These are phyloP conservation scores for Eleutherodactylus coqui DNA, from an alignment of 2,797 vertebrate genomes.

Conservation along the genomic window DNA sequence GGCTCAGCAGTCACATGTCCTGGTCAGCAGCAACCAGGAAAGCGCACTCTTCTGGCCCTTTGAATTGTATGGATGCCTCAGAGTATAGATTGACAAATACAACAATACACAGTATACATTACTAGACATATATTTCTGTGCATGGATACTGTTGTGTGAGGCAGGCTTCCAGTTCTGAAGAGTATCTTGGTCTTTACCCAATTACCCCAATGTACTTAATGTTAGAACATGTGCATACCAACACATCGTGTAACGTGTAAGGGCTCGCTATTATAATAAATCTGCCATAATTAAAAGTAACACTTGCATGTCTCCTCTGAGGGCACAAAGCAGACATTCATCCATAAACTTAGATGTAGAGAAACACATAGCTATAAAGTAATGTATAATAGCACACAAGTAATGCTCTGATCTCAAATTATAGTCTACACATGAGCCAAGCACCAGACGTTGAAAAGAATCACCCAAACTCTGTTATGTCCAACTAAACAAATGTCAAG, in stretches of 20 bases:
- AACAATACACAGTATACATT: background rate
- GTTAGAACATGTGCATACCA: constrained; percentile 24
- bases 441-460: too few relatives aligned
- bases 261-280: background rate
- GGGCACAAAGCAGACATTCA: constrained; percentile 8
- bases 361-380: background rate
- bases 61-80: background rate
- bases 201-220: background rate
- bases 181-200: constrained; percentile 1
- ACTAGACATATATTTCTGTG: background rate
- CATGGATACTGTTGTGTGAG: background rate
- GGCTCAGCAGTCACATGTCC: too few relatives aligned
- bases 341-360: background rate
- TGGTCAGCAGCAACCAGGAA: too few relatives aligned
- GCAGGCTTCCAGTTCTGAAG: background rate
- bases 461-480: too few relatives aligned
- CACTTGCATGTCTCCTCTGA: background rate
- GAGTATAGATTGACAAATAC: background rate
- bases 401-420: background rate
- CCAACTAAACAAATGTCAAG: too few relatives aligned
- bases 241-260: constrained; percentile 7
- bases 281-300: background rate
- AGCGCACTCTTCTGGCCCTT: background rate
- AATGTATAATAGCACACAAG: background rate
- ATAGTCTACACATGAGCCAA: too few relatives aligned